phyloP scores from a whole-genome alignment of 2,797 vertebrate genomes.

The Crypturellus tataupa region DNA sequence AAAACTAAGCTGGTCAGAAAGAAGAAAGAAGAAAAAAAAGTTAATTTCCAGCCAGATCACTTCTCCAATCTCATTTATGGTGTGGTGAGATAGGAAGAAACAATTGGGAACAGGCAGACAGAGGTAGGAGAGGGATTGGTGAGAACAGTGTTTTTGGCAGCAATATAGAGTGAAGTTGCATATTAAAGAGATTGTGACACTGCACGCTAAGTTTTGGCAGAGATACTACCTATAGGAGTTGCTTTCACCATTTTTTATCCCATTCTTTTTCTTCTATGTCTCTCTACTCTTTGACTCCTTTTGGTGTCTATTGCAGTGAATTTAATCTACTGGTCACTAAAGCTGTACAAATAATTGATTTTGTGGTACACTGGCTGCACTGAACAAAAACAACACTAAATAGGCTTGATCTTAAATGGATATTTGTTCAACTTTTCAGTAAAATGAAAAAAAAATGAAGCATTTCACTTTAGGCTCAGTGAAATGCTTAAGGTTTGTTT shows the following conservation, averaged over 20 bases:
- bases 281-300: conserved; percentile 28
- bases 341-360: conserved; percentile 62
- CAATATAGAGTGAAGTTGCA: neutral
- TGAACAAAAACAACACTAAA: conserved; percentile 55
- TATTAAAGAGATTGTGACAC: neutral
- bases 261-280: neutral
- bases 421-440: conserved; percentile 53
- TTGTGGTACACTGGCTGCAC: conserved; percentile 46
- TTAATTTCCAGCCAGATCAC: neutral
- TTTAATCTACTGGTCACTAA: conserved; percentile 62
- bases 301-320: neutral
- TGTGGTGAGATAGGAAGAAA: neutral
- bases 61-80: rapidly evolving
- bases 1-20: neutral
- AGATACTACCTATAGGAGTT: neutral
- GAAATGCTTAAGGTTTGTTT: conserved; percentile 29
- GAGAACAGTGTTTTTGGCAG: neutral
- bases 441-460: conserved; percentile 40
- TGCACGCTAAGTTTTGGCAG: neutral
- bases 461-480: conserved; percentile 31
- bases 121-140: neutral
- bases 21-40: rapidly evolving
- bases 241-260: neutral
- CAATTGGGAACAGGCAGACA: neutral
- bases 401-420: conserved; percentile 34